These are phyloP conservation scores for Drosophila lacteicornis DNA, from an alignment of 1,140 invertebrate species.

Conservation along the genomic window DNA sequence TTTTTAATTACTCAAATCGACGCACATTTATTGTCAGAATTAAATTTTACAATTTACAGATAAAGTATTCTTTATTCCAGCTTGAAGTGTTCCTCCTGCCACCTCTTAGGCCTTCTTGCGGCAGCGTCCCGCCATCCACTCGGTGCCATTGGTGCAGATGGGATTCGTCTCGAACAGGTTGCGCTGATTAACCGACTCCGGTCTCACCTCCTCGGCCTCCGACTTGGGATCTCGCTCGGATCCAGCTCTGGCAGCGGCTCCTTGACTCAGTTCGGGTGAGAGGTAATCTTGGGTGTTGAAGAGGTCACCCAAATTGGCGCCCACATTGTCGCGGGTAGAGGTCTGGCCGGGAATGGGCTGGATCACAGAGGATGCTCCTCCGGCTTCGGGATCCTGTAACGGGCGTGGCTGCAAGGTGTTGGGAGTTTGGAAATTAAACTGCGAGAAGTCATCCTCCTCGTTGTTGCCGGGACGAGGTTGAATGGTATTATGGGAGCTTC, in stretches of 20 bases:
- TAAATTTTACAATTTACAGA: not conserved
- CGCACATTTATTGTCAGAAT: slow-evolving; percentile 19
- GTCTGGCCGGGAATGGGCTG: slow-evolving; percentile 14
- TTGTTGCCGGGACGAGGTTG: slow-evolving; percentile 51
- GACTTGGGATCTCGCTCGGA: slow-evolving; percentile 30
- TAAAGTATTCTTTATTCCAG: not conserved
- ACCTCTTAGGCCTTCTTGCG: slow-evolving; percentile 44
- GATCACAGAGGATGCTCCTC: slow-evolving; percentile 6
- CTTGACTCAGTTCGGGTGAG: slow-evolving; percentile 11
- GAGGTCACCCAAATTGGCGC: slow-evolving; percentile 31
- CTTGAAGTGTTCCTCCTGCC: too few relatives aligned
- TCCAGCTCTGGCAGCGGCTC: not conserved
- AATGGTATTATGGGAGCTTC: slow-evolving; percentile 7
- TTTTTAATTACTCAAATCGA: not conserved
- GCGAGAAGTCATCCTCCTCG: not conserved
- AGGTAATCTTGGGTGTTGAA: slow-evolving; percentile 53
- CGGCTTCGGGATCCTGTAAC: not conserved
- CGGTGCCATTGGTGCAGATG: slow-evolving; percentile 35
- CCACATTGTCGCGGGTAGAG: not conserved
- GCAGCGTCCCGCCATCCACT: slow-evolving; percentile 43
- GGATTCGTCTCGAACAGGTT: slow-evolving; percentile 47
- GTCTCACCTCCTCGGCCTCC: slow-evolving; percentile 5
- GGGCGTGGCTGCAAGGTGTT: slow-evolving; percentile 46
- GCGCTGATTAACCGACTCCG: slow-evolving; percentile 27
- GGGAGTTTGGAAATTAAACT: slow-evolving; percentile 27